Evolutionary conservation across 1,140 invertebrate species (phyloP).

Genomic region (Homalodisca vitripennis): DNA sequence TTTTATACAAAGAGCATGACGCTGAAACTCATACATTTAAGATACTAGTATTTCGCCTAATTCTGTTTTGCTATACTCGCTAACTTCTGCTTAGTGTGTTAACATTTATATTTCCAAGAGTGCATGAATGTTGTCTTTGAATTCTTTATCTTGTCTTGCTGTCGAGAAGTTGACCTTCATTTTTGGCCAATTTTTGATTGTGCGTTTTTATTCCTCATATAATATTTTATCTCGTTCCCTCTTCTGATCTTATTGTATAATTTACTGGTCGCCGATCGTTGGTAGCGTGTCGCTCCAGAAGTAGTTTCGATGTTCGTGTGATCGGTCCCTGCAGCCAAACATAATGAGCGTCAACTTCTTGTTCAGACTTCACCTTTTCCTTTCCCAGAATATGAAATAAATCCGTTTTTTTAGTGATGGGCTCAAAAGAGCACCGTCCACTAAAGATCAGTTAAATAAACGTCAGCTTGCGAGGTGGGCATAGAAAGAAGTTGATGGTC

Average conservation of each 20-base stretch:
- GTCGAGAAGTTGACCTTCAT: conserved; percentile 91
- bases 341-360: conserved; percentile 97
- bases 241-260: conserved; percentile 47
- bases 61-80: neutral
- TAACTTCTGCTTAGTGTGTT: conserved; percentile 20
- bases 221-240: conserved; percentile 33
- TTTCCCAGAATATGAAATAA: conserved; percentile 33
- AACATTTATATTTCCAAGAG: conserved; percentile 23
- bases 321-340: conserved; percentile 60
- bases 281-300: neutral
- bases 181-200: conserved; percentile 74
- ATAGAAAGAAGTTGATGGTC: conserved; percentile 87
- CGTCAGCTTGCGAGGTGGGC: neutral
- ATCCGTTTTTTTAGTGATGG: neutral
- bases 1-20: neutral
- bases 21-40: neutral
- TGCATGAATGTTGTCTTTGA: conserved; percentile 38
- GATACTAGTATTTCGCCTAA: neutral
- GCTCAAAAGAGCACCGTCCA: too few relatives aligned
- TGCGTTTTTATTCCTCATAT: conserved; percentile 49
- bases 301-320: neutral
- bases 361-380: conserved; percentile 50
- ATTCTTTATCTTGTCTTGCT: conserved; percentile 53
- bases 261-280: conserved; percentile 32
- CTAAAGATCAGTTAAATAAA: neutral